These are phyloP conservation scores for Phaedon cochleariae DNA, from an alignment of 2,888 invertebrate genomes.

Conservation along the genomic window DNA sequence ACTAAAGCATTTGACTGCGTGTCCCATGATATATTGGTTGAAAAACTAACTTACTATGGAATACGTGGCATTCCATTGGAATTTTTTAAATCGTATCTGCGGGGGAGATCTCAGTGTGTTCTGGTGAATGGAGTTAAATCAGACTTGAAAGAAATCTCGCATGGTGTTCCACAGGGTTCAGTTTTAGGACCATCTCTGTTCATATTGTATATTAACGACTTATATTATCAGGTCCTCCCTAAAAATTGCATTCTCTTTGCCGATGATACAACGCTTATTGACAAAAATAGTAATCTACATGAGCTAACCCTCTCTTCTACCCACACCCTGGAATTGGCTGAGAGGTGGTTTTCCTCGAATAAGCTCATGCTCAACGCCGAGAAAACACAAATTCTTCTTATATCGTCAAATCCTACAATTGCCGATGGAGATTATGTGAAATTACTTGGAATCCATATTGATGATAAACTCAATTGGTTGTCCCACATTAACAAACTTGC, in stretches of 20 bases:
- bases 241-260: constrained; percentile 2
- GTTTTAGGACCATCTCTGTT: not conserved
- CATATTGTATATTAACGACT: not conserved
- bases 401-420: not conserved
- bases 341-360: not conserved
- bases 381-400: not conserved
- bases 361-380: not conserved
- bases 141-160: too few relatives aligned
- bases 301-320: too few relatives aligned
- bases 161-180: too few relatives aligned
- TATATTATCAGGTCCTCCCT: not conserved
- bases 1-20: too few relatives aligned
- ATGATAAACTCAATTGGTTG: not conserved
- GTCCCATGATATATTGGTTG: too few relatives aligned
- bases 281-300: too few relatives aligned
- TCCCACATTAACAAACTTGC: not conserved
- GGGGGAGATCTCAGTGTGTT: too few relatives aligned
- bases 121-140: too few relatives aligned
- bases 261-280: not conserved
- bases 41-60: too few relatives aligned
- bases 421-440: not conserved
- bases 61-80: too few relatives aligned
- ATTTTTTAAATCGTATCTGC: too few relatives aligned
- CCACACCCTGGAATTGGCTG: not conserved
- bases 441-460: not conserved